A percentile compares a stretch with the other conserved stretches of the same genome.
Evolutionary conservation across 2,113 vertebrate genomes (phyloP).

Genomic region (Lamprotornis superbus): DNA sequence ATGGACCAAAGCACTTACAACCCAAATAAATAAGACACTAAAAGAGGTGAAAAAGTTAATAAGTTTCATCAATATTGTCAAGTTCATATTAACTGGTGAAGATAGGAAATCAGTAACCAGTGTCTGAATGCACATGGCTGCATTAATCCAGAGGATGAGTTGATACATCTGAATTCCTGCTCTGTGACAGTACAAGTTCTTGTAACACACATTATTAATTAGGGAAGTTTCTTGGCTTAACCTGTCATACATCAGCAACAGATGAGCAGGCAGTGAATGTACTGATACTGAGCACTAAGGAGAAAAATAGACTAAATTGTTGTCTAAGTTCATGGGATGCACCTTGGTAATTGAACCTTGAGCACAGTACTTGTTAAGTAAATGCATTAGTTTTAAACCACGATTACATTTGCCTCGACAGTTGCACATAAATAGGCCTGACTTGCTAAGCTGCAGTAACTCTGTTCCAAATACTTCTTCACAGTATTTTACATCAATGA

Average conservation of each 20-base stretch:
- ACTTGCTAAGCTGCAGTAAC: neutral
- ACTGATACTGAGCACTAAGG: neutral
- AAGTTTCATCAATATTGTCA: neutral
- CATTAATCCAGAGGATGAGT: neutral
- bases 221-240: neutral
- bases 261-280: neutral
- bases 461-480: neutral
- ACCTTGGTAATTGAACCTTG: neutral
- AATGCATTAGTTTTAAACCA: neutral
- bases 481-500: neutral
- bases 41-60: neutral
- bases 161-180: neutral
- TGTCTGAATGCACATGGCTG: neutral
- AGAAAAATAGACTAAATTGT: neutral
- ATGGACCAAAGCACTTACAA: neutral
- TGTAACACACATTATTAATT: neutral
- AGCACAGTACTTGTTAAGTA: neutral
- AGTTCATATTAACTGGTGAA: neutral
- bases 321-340: neutral
- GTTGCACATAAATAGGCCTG: neutral
- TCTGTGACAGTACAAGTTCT: neutral
- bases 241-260: neutral
- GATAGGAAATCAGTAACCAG: neutral
- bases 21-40: neutral
- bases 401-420: neutral